Base-by-base conservation (phyloP, 2,113 vertebrate genomes). In the Antennarius striatus region DNA sequence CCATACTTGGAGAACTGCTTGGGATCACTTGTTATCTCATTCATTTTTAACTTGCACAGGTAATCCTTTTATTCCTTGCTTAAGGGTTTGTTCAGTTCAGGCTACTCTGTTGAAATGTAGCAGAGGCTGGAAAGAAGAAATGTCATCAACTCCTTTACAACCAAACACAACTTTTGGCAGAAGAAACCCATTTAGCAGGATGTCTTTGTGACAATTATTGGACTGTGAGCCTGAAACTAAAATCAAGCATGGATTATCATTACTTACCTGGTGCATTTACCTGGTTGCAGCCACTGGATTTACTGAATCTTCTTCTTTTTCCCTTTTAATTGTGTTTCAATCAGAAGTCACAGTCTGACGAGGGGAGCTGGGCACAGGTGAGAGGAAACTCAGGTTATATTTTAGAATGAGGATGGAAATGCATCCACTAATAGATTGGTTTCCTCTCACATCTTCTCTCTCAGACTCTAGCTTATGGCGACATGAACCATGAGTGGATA, bases 401-500 rank as follows among this genome's bases (percentile, higher is more conserved):
- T 10, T 28, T 12, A 32, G 32, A 42, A 9, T 0, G 5, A 3
- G 29, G 28, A 3, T 56, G 39, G 40, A 56, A n/a, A 22, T 5
- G 0, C 32, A 4, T 16, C 6, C 56, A n/a, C 1, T 6, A 3
- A n/a, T 69, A 40, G 17, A 28, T 36, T 3, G 42, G 11, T 11
- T 43, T 12, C 42, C 9, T 2, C n/a, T 17, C 8, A 16, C 15
- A 43, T 51, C 42, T 10, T 51, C 6, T 22, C 13, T 17, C 1
- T 48, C 77, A 99, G 98, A 99, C 98, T 5, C 89, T 99, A 71
- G 98, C 98, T 32, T 99, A 99, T 45, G 96, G 98, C 17, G 98
- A 99, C 76, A 99, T 99, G 98, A 99, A 99, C 88, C 98, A 99
- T 0, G 98, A 99, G 80, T 99, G 98, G 98, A 99, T 99, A 67